Evolutionary conservation across 2,888 invertebrate species (phyloP).

Genomic region (Andrena marginata): DNA sequence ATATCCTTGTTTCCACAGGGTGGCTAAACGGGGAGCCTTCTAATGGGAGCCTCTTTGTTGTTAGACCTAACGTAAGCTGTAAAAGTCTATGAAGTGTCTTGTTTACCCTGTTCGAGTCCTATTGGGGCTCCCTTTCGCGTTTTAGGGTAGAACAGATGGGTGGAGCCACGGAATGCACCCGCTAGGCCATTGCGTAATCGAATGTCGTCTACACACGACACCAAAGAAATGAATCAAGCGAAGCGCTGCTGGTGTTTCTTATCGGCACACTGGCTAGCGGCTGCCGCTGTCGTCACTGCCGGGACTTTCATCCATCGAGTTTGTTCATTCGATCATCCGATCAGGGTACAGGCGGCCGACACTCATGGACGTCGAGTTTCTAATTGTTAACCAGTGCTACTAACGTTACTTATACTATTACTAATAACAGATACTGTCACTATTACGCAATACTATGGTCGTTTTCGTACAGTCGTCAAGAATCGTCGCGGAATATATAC

Average conservation of each 20-base stretch:
- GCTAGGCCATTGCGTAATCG: background rate
- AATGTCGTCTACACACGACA: background rate
- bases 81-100: background rate
- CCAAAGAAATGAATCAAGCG: slow-evolving; percentile 18
- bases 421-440: slow-evolving; percentile 36
- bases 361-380: slow-evolving; percentile 42
- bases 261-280: slow-evolving; percentile 35
- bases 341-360: slow-evolving; percentile 60
- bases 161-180: background rate
- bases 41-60: background rate
- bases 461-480: slow-evolving; percentile 32
- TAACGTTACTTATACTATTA: slow-evolving; percentile 44
- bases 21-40: background rate
- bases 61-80: background rate
- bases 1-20: background rate
- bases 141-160: background rate
- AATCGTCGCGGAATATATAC: slow-evolving; percentile 17
- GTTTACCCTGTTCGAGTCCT: background rate
- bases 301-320: slow-evolving; percentile 56
- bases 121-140: background rate
- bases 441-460: slow-evolving; percentile 14
- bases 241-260: slow-evolving; percentile 40
- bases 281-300: slow-evolving; percentile 69
- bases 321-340: slow-evolving; percentile 57
- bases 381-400: slow-evolving; percentile 58